These are phyloP conservation scores for Drosophila sechellia DNA, from an alignment of 1,140 invertebrate species.

Conservation along the genomic window DNA sequence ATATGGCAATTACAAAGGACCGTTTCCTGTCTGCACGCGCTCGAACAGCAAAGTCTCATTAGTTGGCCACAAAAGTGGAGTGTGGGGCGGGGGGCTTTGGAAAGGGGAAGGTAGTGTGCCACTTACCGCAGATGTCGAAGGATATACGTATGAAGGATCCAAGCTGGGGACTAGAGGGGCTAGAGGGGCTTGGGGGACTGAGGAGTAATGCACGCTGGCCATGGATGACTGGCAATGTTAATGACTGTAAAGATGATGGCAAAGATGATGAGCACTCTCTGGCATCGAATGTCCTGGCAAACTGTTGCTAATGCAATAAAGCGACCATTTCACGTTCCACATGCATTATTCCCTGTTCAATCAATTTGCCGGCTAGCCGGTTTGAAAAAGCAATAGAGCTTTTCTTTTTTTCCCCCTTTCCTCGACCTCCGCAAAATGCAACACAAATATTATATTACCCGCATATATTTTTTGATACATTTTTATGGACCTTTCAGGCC, in stretches of 20 bases:
- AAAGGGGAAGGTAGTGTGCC: slow-evolving; percentile 25
- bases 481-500: slow-evolving; percentile 60
- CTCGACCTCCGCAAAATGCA: slow-evolving; percentile 29
- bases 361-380: slow-evolving; percentile 53
- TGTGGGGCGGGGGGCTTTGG: background rate
- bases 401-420: slow-evolving; percentile 27
- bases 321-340: slow-evolving; percentile 44
- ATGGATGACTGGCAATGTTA: slow-evolving; percentile 66
- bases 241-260: slow-evolving; percentile 76
- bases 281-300: slow-evolving; percentile 16
- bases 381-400: slow-evolving; percentile 46
- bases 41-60: slow-evolving; percentile 80
- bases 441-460: slow-evolving; percentile 47
- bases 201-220: slow-evolving; percentile 15
- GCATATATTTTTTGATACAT: slow-evolving; percentile 36
- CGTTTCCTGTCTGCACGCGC: slow-evolving; percentile 63
- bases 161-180: background rate
- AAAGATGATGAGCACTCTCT: slow-evolving; percentile 58
- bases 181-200: background rate
- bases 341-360: slow-evolving; percentile 48
- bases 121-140: slow-evolving; percentile 47
- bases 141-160: background rate
- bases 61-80: slow-evolving; percentile 64
- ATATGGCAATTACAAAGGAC: slow-evolving; percentile 80
- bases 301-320: slow-evolving; percentile 49